Percentiles rank a stretch among this genome's conserved stretches.
Evolutionary conservation across 2,888 invertebrate species (phyloP).

Genomic region (Cheilosia vernalis): DNA sequence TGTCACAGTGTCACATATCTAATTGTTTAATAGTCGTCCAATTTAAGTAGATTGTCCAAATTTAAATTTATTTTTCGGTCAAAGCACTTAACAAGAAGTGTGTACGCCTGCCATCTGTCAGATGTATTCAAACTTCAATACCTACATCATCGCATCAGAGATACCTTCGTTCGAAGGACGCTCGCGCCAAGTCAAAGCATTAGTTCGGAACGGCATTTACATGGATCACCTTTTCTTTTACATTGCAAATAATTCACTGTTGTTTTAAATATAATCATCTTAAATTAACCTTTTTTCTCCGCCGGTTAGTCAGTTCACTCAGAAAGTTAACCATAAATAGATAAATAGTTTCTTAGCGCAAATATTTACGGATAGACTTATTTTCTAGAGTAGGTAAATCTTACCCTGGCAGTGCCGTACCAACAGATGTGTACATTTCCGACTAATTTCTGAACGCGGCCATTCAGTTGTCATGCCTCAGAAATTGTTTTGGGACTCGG

Average conservation of each 20-base stretch:
- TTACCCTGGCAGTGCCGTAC: background rate
- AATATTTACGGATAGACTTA: too few species aligned
- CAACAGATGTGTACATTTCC: background rate
- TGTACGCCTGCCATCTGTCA: background rate
- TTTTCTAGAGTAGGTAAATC: too few species aligned
- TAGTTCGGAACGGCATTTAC: too few species aligned
- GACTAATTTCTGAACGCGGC: conserved; percentile 16
- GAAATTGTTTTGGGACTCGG: conserved; percentile 58
- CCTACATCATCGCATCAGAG: background rate
- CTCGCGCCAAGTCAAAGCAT: too few species aligned
- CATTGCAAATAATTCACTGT: too few species aligned
- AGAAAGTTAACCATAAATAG: too few species aligned
- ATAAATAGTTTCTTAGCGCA: too few species aligned
- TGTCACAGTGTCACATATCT: conserved; percentile 39
- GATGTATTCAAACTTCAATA: background rate
- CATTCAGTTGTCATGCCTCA: conserved; percentile 15
- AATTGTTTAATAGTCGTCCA: conserved; percentile 54
- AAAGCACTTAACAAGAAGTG: conserved; percentile 6
- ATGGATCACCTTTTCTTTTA: too few species aligned
- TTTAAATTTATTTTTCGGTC: conserved; percentile 24
- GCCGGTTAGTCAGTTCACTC: too few species aligned
- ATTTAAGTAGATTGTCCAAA: background rate
- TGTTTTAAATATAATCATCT: too few species aligned
- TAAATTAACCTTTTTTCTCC: too few species aligned
- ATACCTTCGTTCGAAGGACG: too few species aligned